Conservation (phyloP, 1,140 invertebrate species). For the Oncopeltus fasciatus region DNA sequence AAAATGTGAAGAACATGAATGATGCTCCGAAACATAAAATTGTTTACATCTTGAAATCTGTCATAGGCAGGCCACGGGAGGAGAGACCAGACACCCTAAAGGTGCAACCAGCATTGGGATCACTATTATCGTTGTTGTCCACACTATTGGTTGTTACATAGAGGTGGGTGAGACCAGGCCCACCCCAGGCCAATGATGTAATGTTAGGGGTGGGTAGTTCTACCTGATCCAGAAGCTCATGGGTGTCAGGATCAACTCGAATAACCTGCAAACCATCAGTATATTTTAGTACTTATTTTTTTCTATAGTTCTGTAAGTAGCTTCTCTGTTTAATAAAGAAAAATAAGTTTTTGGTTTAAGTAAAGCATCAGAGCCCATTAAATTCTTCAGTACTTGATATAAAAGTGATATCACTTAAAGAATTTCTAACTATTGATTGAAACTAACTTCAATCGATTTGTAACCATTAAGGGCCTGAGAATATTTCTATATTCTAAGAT, state of each 20-base stretch:
- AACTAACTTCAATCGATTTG: background rate
- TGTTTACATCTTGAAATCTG: background rate
- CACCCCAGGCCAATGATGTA: conserved; percentile 46
- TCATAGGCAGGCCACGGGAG: background rate
- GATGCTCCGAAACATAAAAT: too few species aligned
- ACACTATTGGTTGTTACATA: conserved; percentile 33
- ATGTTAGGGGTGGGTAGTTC: conserved; percentile 31
- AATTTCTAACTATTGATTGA: background rate
- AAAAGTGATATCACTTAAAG: background rate
- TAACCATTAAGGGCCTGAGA: background rate
- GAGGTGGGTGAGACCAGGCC: conserved; percentile 35
- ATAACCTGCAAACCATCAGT: conserved; percentile 28
- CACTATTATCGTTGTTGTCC: background rate
- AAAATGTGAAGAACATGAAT: too few species aligned
- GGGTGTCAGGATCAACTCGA: conserved; percentile 27
- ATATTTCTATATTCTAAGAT: background rate
- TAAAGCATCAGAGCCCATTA: background rate
- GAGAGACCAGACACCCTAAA: background rate
- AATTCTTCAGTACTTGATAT: too few species aligned
- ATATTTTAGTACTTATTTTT: too few species aligned
- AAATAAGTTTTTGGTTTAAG: background rate
- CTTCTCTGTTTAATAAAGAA: background rate
- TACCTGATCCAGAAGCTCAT: conserved; percentile 28
- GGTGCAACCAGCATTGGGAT: background rate
- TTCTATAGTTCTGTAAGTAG: background rate